phyloP scores from a whole-genome alignment of 1,140 invertebrate species.

The Drosophila arizonae region DNA sequence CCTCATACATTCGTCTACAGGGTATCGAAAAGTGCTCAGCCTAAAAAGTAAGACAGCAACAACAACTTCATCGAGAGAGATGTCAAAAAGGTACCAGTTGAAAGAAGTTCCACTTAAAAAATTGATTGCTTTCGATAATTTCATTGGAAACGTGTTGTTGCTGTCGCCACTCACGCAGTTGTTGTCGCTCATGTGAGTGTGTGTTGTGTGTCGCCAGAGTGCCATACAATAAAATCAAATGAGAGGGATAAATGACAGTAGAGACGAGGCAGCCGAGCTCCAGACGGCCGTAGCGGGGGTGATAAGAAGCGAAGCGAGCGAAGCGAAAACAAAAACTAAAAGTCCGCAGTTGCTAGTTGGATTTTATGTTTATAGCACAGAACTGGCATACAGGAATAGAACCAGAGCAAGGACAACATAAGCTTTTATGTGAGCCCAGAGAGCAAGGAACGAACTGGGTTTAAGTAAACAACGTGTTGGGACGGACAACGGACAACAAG shows the following conservation, averaged over 20 bases:
- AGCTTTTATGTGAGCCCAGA: slow-evolving; percentile 54
- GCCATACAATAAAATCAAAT: slow-evolving; percentile 76
- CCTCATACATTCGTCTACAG: neutral
- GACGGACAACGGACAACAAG: slow-evolving; percentile 22
- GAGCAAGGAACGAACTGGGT: slow-evolving; percentile 28
- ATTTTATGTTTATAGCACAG: slow-evolving; percentile 63
- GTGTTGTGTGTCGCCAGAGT: slow-evolving; percentile 47
- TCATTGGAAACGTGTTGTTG: slow-evolving; percentile 76
- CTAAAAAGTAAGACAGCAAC: slow-evolving; percentile 20
- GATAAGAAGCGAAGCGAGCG: slow-evolving; percentile 26
- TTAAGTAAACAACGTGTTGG: slow-evolving; percentile 45
- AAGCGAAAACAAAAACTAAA: slow-evolving; percentile 35
- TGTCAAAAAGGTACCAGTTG: slow-evolving; percentile 53
- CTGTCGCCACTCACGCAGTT: slow-evolving; percentile 1
- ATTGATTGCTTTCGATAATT: slow-evolving; percentile 80
- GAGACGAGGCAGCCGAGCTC: neutral
- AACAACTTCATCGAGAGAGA: slow-evolving; percentile 17
- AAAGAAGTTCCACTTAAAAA: slow-evolving; percentile 78
- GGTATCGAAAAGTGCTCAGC: neutral
- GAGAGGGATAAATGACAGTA: slow-evolving; percentile 43
- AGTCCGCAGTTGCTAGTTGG: slow-evolving; percentile 61
- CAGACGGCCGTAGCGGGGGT: neutral
- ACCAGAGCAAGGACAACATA: slow-evolving; percentile 30
- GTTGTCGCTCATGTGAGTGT: slow-evolving; percentile 15
- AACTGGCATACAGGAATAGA: slow-evolving; percentile 15